These are phyloP conservation scores for Lates japonicus DNA, from an alignment of 2,797 vertebrate species.

Conservation along the genomic window DNA sequence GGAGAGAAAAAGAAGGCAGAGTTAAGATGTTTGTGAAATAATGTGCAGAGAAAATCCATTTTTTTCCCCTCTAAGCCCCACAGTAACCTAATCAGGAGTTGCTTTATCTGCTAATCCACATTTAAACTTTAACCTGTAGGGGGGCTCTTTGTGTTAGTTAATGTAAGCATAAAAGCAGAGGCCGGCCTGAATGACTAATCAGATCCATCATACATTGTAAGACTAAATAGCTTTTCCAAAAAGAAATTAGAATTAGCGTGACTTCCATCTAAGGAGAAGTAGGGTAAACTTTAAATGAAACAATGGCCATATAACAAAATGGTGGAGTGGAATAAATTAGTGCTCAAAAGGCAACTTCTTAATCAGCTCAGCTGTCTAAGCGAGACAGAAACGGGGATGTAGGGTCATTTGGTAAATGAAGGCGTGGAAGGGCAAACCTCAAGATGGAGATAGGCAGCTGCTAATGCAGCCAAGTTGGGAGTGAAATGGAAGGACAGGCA, in stretches of 20 bases:
- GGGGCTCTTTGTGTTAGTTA: constrained; percentile 98
- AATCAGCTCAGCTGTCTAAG: constrained; percentile 85
- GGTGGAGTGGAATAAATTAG: constrained; percentile 83
- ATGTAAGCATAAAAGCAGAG: constrained; percentile 96
- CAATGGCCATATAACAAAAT: constrained; percentile 81
- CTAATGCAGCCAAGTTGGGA: constrained; percentile 64
- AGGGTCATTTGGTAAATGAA: constrained; percentile 79
- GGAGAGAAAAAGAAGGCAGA: constrained; percentile 66
- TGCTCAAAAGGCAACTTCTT: constrained; percentile 86
- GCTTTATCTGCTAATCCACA: constrained; percentile 99
- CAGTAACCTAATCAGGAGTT: constrained; percentile 95
- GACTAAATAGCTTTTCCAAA: constrained; percentile 93
- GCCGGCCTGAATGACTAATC: constrained; percentile 94
- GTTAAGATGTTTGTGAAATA: constrained; percentile 92
- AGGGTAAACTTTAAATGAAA: constrained; percentile 81
- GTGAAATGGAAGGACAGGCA: constrained; percentile 68
- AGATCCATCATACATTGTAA: constrained; percentile 98
- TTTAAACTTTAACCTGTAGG: constrained; percentile 99
- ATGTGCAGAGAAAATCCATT: constrained; percentile 93
- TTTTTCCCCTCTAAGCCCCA: constrained; percentile 88
- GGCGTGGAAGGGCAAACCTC: constrained; percentile 63
- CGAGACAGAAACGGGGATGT: constrained; percentile 76
- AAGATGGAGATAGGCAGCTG: constrained; percentile 67
- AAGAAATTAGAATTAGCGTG: constrained; percentile 90
- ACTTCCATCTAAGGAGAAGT: constrained; percentile 84